These are phyloP conservation scores for Amphimallon solstitiale DNA, from an alignment of 2,888 invertebrate species.

Conservation along the genomic window DNA sequence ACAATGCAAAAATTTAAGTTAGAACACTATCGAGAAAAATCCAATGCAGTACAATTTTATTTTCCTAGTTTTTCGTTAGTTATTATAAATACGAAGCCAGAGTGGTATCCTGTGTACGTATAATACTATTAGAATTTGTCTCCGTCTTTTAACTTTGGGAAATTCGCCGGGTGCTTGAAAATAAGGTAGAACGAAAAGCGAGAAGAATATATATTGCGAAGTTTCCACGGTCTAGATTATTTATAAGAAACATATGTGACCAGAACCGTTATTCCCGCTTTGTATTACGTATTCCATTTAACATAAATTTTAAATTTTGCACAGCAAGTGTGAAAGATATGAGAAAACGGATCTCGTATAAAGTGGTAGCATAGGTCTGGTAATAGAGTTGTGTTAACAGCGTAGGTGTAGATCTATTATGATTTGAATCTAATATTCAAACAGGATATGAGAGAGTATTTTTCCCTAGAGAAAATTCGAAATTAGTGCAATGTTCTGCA, in stretches of 20 bases:
- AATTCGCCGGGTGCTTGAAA: neutral
- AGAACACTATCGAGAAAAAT: neutral
- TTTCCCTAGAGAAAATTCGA: neutral
- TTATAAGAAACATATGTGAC: slow-evolving; percentile 32
- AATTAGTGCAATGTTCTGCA: no score
- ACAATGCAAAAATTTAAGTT: neutral
- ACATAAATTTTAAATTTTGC: slow-evolving; percentile 32
- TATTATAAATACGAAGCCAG: slow-evolving; percentile 5
- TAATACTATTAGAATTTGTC: slow-evolving; percentile 16
- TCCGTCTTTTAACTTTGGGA: slow-evolving; percentile 4
- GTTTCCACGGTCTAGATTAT: slow-evolving; percentile 27
- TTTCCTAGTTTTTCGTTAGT: neutral
- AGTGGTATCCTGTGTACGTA: neutral
- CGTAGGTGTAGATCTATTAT: neutral
- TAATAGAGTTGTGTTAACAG: neutral
- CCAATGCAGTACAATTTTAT: neutral
- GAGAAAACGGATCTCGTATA: neutral
- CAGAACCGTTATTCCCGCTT: slow-evolving; percentile 25
- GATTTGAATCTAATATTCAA: slow-evolving; percentile 9
- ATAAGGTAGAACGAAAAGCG: slow-evolving; percentile 23
- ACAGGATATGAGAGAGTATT: neutral
- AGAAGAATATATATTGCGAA: slow-evolving; percentile 35
- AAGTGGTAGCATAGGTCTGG: neutral
- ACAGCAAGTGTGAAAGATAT: slow-evolving; percentile 25
- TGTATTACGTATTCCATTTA: slow-evolving; percentile 32